phyloP scores from a whole-genome alignment of 64 coral and sea anemone genomes.

The Dendronephthya gigantea region DNA sequence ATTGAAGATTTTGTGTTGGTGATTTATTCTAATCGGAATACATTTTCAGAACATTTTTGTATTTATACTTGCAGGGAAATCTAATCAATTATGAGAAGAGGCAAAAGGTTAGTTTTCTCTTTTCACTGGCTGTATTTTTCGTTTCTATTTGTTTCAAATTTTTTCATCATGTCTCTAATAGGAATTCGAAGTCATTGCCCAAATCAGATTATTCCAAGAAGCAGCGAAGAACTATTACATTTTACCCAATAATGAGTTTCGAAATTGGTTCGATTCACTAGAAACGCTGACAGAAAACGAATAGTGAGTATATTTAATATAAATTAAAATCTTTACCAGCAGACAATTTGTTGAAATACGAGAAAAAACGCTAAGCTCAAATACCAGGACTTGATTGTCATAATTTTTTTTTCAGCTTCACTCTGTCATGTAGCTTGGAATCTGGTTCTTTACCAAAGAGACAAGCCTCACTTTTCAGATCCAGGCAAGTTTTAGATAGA shows the following conservation, averaged over 20 bases:
- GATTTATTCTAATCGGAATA: too few relatives aligned
- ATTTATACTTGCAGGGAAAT: slow-evolving; percentile 1
- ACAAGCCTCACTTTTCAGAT: not conserved
- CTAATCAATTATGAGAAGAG: slow-evolving; percentile 97
- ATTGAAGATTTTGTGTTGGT: too few relatives aligned
- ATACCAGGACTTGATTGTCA: not conserved
- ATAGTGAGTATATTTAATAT: slow-evolving; percentile 34
- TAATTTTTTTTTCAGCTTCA: not conserved
- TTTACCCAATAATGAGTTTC: slow-evolving; percentile 63
- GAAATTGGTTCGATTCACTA: slow-evolving; percentile 66
- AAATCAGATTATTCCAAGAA: slow-evolving; percentile 92
- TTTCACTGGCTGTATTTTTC: not conserved
- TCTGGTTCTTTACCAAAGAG: not conserved
- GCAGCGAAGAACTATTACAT: slow-evolving; percentile 86
- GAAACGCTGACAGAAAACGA: slow-evolving; percentile 71
- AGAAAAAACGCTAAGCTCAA: not conserved
- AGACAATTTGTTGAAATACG: not conserved
- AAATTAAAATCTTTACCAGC: not conserved
- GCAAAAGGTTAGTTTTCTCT: slow-evolving; percentile 48
- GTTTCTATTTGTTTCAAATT: not conserved
- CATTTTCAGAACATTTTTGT: not conserved
- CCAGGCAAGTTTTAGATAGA: not conserved
- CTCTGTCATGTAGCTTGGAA: not conserved
- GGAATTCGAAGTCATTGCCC: slow-evolving; percentile 99
- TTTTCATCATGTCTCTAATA: slow-evolving; percentile 19